Conservation (phyloP, 2,113 vertebrate species). For the Triplophysa dalaica region DNA sequence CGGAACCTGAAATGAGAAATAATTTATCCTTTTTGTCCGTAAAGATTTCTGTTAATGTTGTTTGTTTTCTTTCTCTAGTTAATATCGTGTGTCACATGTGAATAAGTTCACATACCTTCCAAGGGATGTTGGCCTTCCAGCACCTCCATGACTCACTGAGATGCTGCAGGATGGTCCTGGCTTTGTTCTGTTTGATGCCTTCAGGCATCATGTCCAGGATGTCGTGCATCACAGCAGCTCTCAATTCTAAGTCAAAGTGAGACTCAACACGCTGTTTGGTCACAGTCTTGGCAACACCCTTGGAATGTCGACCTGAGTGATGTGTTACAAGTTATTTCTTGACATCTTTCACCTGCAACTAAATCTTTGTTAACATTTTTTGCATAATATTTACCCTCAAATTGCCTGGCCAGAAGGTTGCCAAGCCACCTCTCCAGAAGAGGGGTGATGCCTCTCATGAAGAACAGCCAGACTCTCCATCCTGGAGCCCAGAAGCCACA, state of each 20-base stretch:
- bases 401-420: conserved; percentile 96
- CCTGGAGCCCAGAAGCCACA: conserved; percentile 99
- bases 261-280: conserved; percentile 99
- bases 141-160: conserved; percentile 98
- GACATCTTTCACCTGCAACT: neutral
- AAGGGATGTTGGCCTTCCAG: conserved; percentile 99
- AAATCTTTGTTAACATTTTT: neutral
- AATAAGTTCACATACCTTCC: conserved; percentile 79
- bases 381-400: conserved; percentile 82
- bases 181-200: conserved; percentile 99
- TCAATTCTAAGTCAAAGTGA: conserved; percentile 96
- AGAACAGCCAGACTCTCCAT: conserved; percentile 99
- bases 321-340: neutral
- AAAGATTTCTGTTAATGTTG: neutral
- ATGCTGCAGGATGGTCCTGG: conserved; percentile 97
- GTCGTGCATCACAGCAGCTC: conserved; percentile 98
- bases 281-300: conserved; percentile 97
- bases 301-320: conserved; percentile 90
- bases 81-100: too few relatives aligned
- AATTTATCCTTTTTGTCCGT: neutral
- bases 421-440: conserved; percentile 97
- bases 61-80: too few relatives aligned
- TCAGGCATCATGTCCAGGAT: conserved; percentile 99
- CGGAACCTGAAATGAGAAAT: conserved; percentile 79
- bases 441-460: conserved; percentile 98